phyloP scores from a whole-genome alignment of 2,113 vertebrate genomes.

The Grallaria varia region DNA sequence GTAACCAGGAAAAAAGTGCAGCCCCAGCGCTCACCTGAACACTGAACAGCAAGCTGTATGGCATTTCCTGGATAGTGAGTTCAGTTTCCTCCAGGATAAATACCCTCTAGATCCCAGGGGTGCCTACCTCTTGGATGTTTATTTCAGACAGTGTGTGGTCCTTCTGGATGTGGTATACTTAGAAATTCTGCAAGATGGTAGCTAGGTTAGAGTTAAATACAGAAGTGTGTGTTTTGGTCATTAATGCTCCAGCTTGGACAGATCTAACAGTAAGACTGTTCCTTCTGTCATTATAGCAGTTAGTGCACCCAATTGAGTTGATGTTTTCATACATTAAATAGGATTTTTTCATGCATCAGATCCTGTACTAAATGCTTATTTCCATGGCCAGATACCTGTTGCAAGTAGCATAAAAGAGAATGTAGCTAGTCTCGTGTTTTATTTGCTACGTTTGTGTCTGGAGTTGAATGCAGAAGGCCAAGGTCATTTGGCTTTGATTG shows the following conservation, averaged over 20 bases:
- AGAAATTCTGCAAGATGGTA: background rate
- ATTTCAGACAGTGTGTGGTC: background rate
- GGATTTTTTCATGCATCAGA: background rate
- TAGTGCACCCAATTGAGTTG: background rate
- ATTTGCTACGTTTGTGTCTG: background rate
- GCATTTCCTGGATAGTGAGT: background rate
- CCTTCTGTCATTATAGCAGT: background rate
- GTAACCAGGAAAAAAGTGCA: background rate
- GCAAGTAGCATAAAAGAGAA: background rate
- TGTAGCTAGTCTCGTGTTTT: background rate
- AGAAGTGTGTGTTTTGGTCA: background rate
- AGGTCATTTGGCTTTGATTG: background rate
- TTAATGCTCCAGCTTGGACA: background rate
- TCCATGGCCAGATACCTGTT: background rate
- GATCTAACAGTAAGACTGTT: background rate
- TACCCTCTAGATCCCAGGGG: background rate
- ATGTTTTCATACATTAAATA: background rate
- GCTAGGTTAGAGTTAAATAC: background rate
- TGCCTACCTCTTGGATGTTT: background rate
- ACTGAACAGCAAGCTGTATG: background rate
- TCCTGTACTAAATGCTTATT: background rate
- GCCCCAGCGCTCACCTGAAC: background rate
- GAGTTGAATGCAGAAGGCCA: background rate
- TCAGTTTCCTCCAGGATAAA: background rate
- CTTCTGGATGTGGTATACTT: background rate